phyloP scores from a whole-genome alignment of 1,140 invertebrate species.

The Pogonognathellus flavescens region DNA sequence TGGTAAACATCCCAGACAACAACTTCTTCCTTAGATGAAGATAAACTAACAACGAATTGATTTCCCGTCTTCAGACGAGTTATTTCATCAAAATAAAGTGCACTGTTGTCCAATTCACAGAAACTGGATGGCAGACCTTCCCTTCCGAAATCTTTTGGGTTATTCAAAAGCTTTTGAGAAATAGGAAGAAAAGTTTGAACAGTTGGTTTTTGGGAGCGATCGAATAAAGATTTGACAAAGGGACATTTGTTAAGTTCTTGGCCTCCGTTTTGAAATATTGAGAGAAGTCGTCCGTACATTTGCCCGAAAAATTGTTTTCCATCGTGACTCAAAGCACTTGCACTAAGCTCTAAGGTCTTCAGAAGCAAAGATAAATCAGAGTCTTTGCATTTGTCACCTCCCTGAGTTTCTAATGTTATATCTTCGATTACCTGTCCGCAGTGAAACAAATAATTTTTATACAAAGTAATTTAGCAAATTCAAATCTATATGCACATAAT shows the following conservation, averaged over 20 bases:
- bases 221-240: constrained; percentile 62
- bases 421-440: constrained; percentile 77
- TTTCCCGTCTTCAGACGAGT: constrained; percentile 74
- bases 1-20: constrained; percentile 82
- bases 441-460: constrained; percentile 20
- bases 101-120: constrained; percentile 53
- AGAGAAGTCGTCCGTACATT: constrained; percentile 73
- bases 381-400: constrained; percentile 68
- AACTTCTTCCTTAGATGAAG: constrained; percentile 81
- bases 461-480: constrained; percentile 66
- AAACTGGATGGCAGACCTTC: constrained; percentile 56
- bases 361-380: constrained; percentile 76
- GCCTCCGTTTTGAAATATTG: constrained; percentile 70
- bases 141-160: constrained; percentile 40
- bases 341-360: constrained; percentile 77
- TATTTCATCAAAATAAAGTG: constrained; percentile 72
- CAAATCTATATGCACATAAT: background rate
- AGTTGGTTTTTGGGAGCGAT: constrained; percentile 52
- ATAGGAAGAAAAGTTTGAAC: constrained; percentile 64
- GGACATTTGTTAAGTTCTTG: constrained; percentile 69
- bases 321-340: constrained; percentile 80
- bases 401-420: constrained; percentile 72
- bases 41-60: constrained; percentile 80
- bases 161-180: constrained; percentile 57
- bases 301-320: constrained; percentile 82